Base-by-base conservation (phyloP, 1,140 invertebrate genomes). In the Pentalonia nigronervosa region DNA sequence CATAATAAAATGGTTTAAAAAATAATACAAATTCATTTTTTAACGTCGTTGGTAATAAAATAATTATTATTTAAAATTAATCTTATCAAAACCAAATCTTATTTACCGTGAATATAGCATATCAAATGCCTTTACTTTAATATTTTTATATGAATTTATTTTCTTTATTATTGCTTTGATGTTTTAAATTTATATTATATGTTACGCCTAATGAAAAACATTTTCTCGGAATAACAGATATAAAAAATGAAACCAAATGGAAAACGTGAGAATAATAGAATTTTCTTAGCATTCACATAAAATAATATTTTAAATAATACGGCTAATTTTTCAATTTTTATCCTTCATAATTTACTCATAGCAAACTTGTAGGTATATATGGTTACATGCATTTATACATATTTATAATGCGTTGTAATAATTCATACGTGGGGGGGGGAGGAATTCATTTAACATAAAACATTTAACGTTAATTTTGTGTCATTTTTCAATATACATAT, bases 251-350 rank as follows among this genome's bases (percentile, higher is more conserved):
- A 2, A 21, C 7, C 20, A 21, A 76, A 76, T 76, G 30, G 14
- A 76, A 67, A 76, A 76, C 60, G n/a, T n/a, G 17, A 76, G 60
- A 76, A n/a, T 76, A 76, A 76, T 76, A n/a, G n/a, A 76, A 76
- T 76, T 76, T 67, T 76, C 11, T n/a, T n/a, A 76, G 60, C 60
- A 17, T 76, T 3, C 17, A n/a, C n/a, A 14, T 4, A 76, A 14
- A 76, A 17, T 76, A n/a, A 76, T 23, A n/a, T 76, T 76, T 76
- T 76, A 6, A n/a, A 76, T 76, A 76, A 76, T n/a, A 17, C n/a
- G 30, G 3, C 14, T 20, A 76, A 76, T 76, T 76, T 76, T 76
- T 76, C 60, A 76, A 76, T 76, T 76, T 76, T 76, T 76, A n/a
- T 76, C 60, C 60, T 30, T 76, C 30, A 76, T 76, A 76, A 76